Evolutionary conservation across 2,113 vertebrate genomes (phyloP).

Genomic region (Bubalus kerabau): DNA sequence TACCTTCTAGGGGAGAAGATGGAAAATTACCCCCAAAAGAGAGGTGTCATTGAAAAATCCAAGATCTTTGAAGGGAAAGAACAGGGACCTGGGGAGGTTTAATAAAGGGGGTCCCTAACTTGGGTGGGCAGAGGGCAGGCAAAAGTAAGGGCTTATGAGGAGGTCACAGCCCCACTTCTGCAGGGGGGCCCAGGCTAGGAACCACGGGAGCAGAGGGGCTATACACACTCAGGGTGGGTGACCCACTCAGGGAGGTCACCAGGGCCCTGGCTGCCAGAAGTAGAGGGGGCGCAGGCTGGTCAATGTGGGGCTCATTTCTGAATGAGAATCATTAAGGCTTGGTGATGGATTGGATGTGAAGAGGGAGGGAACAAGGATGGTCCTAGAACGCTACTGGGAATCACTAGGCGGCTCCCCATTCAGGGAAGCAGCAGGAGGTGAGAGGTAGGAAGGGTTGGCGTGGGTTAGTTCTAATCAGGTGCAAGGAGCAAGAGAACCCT

Average conservation of each 20-base stretch:
- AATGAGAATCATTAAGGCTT: accelerated
- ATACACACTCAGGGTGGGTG: not conserved
- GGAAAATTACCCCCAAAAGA: not conserved
- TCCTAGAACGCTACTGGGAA: not conserved
- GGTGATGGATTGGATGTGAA: accelerated
- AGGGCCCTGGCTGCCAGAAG: not conserved
- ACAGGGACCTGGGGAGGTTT: not conserved
- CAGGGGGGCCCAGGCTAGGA: not conserved
- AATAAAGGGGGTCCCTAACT: not conserved
- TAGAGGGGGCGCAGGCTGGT: not conserved
- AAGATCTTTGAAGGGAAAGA: too few species aligned
- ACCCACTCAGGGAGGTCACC: not conserved
- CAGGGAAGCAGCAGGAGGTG: too few species aligned
- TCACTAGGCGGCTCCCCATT: accelerated
- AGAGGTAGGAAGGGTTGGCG: too few species aligned
- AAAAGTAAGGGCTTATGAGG: not conserved
- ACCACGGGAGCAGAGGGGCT: not conserved
- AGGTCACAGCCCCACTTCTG: not conserved
- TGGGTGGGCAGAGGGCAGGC: too few species aligned
- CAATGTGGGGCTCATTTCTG: accelerated
- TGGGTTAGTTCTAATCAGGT: not conserved
- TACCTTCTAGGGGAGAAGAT: not conserved
- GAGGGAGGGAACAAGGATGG: not conserved
- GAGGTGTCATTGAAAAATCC: accelerated
- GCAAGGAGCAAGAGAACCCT: not conserved